phyloP scores from a whole-genome alignment of 2,888 invertebrate genomes.

The Biston stratarius region DNA sequence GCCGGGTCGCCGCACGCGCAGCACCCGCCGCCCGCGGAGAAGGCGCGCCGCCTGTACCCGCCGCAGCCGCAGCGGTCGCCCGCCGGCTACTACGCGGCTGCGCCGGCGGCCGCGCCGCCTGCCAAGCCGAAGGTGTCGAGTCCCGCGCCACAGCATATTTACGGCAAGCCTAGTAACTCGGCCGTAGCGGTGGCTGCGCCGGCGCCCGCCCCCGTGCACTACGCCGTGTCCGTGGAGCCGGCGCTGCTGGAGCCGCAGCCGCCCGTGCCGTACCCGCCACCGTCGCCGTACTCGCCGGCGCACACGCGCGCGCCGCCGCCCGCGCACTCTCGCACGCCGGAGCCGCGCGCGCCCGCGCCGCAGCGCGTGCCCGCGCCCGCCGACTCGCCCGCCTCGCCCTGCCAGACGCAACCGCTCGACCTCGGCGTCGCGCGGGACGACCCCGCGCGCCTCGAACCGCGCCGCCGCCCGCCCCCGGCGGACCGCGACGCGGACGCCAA shows the following conservation, averaged over 20 bases:
- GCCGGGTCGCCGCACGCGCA: conserved; percentile 83
- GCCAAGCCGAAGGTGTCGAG: conserved; percentile 90
- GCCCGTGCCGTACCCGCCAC: conserved; percentile 78
- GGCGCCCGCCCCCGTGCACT: conserved; percentile 49
- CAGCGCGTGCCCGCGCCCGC: conserved; percentile 74
- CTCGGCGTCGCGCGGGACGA: conserved; percentile 90
- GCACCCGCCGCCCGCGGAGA: conserved; percentile 81
- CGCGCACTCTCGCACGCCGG: conserved; percentile 78
- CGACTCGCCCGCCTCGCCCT: conserved; percentile 65
- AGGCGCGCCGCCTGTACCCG: conserved; percentile 88
- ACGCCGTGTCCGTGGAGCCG: conserved; percentile 70
- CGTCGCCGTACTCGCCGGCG: conserved; percentile 71
- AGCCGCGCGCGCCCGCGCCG: conserved; percentile 61
- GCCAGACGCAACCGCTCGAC: conserved; percentile 93
- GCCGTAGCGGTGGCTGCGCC: conserved; percentile 79
- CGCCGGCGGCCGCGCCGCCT: conserved; percentile 64
- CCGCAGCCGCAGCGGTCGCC: conserved; percentile 88
- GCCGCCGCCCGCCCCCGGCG: conserved; percentile 85
- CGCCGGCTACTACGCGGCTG: conserved; percentile 75
- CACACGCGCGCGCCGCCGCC: conserved; percentile 84
- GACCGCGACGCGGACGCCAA: conserved; percentile 78
- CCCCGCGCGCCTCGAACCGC: conserved; percentile 87
- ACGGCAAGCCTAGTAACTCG: conserved; percentile 87
- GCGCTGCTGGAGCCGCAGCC: conserved; percentile 81
- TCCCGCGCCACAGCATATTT: conserved; percentile 92